phyloP scores from a whole-genome alignment of 2,113 vertebrate genomes.

The Bufo gargarizans region DNA sequence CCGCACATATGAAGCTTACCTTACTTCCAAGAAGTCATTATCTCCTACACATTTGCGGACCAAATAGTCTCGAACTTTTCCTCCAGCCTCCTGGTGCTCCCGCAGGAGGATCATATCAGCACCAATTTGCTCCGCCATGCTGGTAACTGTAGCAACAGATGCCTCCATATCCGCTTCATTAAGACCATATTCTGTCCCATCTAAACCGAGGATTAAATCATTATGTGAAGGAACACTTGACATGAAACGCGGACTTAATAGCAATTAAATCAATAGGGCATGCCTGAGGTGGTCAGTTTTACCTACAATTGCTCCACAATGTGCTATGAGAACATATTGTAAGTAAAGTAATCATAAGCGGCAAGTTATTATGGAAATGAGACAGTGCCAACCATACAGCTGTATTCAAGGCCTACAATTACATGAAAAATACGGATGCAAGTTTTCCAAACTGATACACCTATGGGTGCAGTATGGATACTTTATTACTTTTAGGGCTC shows the following conservation, averaged over 20 bases:
- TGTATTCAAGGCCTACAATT: no score
- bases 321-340: no score
- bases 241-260: background rate
- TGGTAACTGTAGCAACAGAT: conserved; percentile 90
- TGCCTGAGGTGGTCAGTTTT: background rate
- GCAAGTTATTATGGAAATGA: no score
- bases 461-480: no score
- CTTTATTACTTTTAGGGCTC: no score
- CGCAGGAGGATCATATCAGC: conserved; percentile 90
- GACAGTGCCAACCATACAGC: no score
- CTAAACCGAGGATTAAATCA: conserved; percentile 64
- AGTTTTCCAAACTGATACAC: no score
- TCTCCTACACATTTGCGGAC: conserved; percentile 93
- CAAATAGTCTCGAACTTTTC: conserved; percentile 91
- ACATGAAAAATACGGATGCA: no score
- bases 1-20: conserved; percentile 73
- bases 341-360: no score
- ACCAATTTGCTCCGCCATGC: conserved; percentile 93
- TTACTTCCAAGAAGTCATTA: conserved; percentile 98
- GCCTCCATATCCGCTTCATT: conserved; percentile 94
- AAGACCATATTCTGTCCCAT: conserved; percentile 94
- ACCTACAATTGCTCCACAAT: no score
- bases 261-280: background rate
- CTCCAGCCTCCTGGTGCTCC: conserved; percentile 87
- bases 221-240: background rate